Conservation (phyloP, 2,797 vertebrate genomes). For the Tapera naevia region DNA sequence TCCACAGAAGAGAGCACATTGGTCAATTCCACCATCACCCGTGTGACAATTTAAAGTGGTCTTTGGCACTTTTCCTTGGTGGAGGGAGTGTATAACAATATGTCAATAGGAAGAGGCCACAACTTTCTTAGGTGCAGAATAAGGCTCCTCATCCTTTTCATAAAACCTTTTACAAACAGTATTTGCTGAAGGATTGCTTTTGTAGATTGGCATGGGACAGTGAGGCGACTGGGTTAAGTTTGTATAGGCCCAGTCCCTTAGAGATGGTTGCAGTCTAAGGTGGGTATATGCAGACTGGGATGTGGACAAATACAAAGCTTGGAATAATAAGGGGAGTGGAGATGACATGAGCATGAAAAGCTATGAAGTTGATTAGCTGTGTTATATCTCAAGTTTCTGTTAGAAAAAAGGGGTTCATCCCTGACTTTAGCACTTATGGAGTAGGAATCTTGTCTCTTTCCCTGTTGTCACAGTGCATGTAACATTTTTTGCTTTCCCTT, state of each 20-base stretch:
- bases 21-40: neutral
- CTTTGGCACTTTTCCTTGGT: neutral
- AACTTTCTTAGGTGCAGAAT: neutral
- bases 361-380: neutral
- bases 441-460: neutral
- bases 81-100: neutral
- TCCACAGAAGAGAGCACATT: neutral
- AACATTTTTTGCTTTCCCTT: conserved; percentile 22
- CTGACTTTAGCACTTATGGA: neutral
- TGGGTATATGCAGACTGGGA: neutral
- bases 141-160: neutral
- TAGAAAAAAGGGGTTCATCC: neutral
- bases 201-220: neutral
- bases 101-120: neutral
- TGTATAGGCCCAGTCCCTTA: neutral
- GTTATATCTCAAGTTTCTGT: neutral
- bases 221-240: neutral
- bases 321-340: neutral
- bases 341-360: neutral
- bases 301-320: neutral
- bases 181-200: neutral
- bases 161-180: neutral
- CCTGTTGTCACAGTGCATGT: neutral
- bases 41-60: neutral
- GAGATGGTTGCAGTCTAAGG: neutral